phyloP scores from a whole-genome alignment of 2,888 invertebrate species.

The Pyrrhia umbra region DNA sequence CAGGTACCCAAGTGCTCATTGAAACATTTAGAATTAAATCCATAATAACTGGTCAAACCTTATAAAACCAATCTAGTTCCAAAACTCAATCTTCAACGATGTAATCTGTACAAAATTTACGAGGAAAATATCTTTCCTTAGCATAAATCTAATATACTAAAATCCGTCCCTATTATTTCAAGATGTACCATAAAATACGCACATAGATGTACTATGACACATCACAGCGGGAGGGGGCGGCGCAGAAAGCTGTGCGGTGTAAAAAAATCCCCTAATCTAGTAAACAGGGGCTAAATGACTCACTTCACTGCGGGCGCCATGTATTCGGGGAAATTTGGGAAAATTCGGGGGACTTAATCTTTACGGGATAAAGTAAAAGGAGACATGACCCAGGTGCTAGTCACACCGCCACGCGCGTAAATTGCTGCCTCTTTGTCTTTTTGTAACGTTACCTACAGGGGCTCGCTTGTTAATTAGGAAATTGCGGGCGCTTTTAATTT shows the following conservation, averaged over 20 bases:
- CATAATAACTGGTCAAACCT: slow-evolving; percentile 17
- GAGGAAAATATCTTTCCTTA: slow-evolving; percentile 45
- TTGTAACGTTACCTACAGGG: slow-evolving; percentile 74
- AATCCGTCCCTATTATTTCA: slow-evolving; percentile 76
- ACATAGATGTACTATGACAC: slow-evolving; percentile 79
- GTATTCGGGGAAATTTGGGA: slow-evolving; percentile 80
- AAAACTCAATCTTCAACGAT: slow-evolving; percentile 34
- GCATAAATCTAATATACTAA: slow-evolving; percentile 68
- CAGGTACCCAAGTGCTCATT: slow-evolving; percentile 41
- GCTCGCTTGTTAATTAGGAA: slow-evolving; percentile 81
- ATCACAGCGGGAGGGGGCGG: slow-evolving; percentile 74
- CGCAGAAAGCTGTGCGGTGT: slow-evolving; percentile 84
- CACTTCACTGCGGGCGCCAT: slow-evolving; percentile 85
- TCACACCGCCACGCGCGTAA: slow-evolving; percentile 79
- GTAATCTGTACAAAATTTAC: slow-evolving; percentile 44
- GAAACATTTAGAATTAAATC: slow-evolving; percentile 41
- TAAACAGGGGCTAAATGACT: slow-evolving; percentile 90
- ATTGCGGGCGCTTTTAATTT: slow-evolving; percentile 74
- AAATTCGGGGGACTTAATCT: slow-evolving; percentile 88
- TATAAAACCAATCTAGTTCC: slow-evolving; percentile 17
- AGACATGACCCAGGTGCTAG: slow-evolving; percentile 89
- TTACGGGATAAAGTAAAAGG: slow-evolving; percentile 89
- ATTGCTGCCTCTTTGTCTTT: slow-evolving; percentile 84
- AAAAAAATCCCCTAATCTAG: slow-evolving; percentile 89
- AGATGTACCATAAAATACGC: slow-evolving; percentile 76